These are phyloP conservation scores for Ctenicera cuprea DNA, from an alignment of 2,888 invertebrate genomes.

Conservation along the genomic window DNA sequence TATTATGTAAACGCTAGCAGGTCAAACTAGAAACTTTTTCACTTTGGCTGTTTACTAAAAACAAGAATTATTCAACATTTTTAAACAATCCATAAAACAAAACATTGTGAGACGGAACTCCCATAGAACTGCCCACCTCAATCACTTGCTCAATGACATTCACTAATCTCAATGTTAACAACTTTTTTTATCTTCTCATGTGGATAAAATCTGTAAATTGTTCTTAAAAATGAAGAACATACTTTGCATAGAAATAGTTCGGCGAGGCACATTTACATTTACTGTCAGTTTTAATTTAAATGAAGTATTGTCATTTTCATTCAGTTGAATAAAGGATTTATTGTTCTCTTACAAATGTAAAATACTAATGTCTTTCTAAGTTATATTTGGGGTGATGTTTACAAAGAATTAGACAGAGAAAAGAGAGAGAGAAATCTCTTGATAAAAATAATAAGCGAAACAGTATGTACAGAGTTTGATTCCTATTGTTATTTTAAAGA, in stretches of 20 bases:
- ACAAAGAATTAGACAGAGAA: too few relatives aligned
- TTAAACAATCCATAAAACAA: not conserved
- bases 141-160: constrained; percentile 5
- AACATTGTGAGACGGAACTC: constrained; percentile 18
- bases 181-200: constrained; percentile 28
- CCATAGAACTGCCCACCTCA: not conserved
- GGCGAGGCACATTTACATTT: not conserved
- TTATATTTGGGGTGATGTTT: too few relatives aligned
- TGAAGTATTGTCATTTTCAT: not conserved
- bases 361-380: too few relatives aligned
- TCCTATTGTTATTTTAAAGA: too few relatives aligned
- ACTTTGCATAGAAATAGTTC: constrained; percentile 15
- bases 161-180: constrained; percentile 38
- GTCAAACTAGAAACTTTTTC: too few relatives aligned
- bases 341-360: too few relatives aligned
- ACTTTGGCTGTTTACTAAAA: too few relatives aligned
- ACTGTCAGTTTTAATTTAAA: not conserved
- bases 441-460: too few relatives aligned
- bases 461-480: too few relatives aligned
- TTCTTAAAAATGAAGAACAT: constrained; percentile 3
- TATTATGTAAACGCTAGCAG: too few relatives aligned
- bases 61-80: not conserved
- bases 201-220: constrained; percentile 22
- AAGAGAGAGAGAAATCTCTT: too few relatives aligned
- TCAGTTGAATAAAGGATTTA: too few relatives aligned